Percentiles rank a stretch among this genome's conserved stretches.
Evolutionary conservation across 2,797 vertebrate genomes (phyloP).

Genomic region (Alosa sapidissima): DNA sequence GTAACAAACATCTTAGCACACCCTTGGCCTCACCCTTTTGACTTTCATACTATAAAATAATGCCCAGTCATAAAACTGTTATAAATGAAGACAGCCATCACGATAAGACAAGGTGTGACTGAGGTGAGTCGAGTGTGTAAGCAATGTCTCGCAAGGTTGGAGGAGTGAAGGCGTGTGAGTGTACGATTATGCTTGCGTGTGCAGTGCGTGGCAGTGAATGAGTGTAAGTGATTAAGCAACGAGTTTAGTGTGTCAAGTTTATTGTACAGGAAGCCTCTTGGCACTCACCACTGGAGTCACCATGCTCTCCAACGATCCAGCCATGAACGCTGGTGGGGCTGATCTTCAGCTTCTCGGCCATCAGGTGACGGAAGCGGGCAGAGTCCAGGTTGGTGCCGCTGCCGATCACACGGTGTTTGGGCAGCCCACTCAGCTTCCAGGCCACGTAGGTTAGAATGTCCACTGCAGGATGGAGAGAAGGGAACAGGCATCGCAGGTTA

Average conservation of each 20-base stretch:
- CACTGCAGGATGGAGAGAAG: slow-evolving; percentile 69
- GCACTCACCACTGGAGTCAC: slow-evolving; percentile 92
- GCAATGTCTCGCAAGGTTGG: background rate
- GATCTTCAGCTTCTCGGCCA: slow-evolving; percentile 89
- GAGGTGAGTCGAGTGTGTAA: background rate
- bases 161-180: background rate
- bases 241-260: too few species aligned
- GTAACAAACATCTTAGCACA: background rate
- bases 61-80: background rate
- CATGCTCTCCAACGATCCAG: slow-evolving; percentile 94
- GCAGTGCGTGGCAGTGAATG: background rate
- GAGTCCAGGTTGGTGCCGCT: slow-evolving; percentile 97
- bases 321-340: slow-evolving; percentile 92
- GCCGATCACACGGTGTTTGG: slow-evolving; percentile 91
- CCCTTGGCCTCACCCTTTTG: background rate
- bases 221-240: background rate
- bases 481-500: background rate
- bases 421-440: slow-evolving; percentile 98
- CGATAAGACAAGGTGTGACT: background rate
- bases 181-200: background rate
- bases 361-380: slow-evolving; percentile 92
- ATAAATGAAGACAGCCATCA: background rate
- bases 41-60: background rate
- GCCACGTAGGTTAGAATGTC: slow-evolving; percentile 97
- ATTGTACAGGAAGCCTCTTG: too few species aligned